These are phyloP conservation scores for Shargacucullia verbasci DNA, from an alignment of 2,888 invertebrate species.

Conservation along the genomic window DNA sequence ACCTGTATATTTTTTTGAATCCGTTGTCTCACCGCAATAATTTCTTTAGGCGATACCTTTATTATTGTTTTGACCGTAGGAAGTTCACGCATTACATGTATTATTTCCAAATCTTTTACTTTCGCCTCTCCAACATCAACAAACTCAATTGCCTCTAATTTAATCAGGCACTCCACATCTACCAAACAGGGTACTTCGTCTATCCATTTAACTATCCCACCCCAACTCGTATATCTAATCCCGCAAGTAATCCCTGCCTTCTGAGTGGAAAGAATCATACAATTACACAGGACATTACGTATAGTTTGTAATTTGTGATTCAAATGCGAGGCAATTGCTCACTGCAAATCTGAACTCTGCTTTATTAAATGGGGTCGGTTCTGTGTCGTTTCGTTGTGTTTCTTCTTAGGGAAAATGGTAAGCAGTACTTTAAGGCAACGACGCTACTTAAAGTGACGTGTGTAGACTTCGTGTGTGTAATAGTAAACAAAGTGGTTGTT, in stretches of 20 bases:
- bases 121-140: background rate
- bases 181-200: constrained; percentile 19
- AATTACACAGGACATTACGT: constrained; percentile 65
- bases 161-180: constrained; percentile 35
- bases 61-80: no score
- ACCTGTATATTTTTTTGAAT: no score
- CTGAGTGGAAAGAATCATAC: constrained; percentile 54
- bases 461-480: background rate
- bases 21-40: no score
- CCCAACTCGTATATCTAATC: constrained; percentile 40
- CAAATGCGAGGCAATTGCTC: constrained; percentile 62
- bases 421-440: constrained; percentile 26
- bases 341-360: constrained; percentile 39
- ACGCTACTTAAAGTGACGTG: constrained; percentile 12
- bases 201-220: constrained; percentile 32
- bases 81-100: no score
- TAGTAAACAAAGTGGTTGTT: no score
- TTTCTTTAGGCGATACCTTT: no score
- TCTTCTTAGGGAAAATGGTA: constrained; percentile 37
- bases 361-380: constrained; percentile 52
- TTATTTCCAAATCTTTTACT: no score
- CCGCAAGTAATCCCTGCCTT: constrained; percentile 28
- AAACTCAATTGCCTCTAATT: constrained; percentile 25
- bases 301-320: constrained; percentile 65
- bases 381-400: constrained; percentile 30